Percentiles rank a stretch among this genome's conserved stretches.
These are phyloP conservation scores for Petaurus breviceps DNA, from an alignment of 2,113 vertebrate genomes.

Conservation along the genomic window DNA sequence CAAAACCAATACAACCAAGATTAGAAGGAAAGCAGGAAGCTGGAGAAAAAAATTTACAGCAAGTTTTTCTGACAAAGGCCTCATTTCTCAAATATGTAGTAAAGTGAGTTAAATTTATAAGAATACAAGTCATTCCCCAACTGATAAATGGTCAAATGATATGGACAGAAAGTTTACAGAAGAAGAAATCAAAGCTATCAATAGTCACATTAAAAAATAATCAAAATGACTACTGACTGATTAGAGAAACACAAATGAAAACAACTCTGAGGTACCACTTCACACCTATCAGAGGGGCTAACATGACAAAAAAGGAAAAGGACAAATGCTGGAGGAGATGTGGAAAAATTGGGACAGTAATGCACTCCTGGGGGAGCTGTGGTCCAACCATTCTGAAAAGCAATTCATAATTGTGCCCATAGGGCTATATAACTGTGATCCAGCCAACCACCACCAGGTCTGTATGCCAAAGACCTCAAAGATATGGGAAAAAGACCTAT, in stretches of 20 bases:
- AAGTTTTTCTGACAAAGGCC: neutral
- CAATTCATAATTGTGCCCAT: neutral
- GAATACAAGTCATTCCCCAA: neutral
- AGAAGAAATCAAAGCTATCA: neutral
- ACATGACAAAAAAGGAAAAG: neutral
- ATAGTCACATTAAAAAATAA: neutral
- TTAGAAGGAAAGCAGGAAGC: neutral
- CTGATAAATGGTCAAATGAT: neutral
- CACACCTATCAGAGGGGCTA: neutral
- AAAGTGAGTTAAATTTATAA: neutral
- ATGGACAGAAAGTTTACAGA: neutral
- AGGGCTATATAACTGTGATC: neutral
- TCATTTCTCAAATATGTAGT: neutral
- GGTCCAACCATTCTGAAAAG: neutral
- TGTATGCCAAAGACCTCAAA: neutral
- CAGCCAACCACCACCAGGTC: neutral
- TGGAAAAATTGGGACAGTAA: neutral
- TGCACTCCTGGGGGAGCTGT: neutral
- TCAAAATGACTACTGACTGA: neutral
- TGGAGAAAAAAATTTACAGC: neutral
- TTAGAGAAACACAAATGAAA: neutral
- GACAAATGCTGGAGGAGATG: neutral
- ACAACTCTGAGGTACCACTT: neutral
- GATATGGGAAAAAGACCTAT: neutral
- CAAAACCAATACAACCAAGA: neutral